These are phyloP conservation scores for Brienomyrus brachyistius DNA, from an alignment of 2,113 vertebrate species.

Conservation along the genomic window DNA sequence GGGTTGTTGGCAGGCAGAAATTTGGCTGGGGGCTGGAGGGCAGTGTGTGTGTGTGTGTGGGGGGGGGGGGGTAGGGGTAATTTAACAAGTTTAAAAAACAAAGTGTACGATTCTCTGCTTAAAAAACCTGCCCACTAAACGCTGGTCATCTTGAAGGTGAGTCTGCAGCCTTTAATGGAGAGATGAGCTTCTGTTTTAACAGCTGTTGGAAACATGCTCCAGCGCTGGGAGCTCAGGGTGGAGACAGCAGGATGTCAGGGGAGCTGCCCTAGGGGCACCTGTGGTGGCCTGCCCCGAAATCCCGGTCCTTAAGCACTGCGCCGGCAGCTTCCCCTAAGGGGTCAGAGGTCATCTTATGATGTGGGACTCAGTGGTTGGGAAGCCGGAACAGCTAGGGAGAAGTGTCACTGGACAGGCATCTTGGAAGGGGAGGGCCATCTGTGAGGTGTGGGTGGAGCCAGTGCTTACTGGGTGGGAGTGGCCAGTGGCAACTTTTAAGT, in stretches of 20 bases:
- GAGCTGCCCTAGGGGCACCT: background rate
- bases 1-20: background rate
- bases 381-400: no score
- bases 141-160: background rate
- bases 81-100: conserved; percentile 2
- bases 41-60: background rate
- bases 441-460: background rate
- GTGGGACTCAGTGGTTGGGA: background rate
- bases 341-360: background rate
- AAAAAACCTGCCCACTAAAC: background rate
- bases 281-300: background rate
- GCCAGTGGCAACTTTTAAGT: background rate
- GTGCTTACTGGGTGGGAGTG: background rate
- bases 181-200: conserved; percentile 6
- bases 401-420: background rate
- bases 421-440: background rate
- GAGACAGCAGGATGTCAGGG: background rate
- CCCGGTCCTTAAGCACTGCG: background rate
- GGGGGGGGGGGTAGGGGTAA: background rate
- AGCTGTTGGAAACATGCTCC: background rate
- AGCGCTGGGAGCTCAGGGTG: background rate
- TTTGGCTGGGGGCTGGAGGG: background rate
- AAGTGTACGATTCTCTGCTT: background rate
- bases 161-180: background rate
- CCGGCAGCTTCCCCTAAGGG: background rate